These are phyloP conservation scores for Phoronis australis DNA, from an alignment of 2,888 invertebrate species.

Conservation along the genomic window DNA sequence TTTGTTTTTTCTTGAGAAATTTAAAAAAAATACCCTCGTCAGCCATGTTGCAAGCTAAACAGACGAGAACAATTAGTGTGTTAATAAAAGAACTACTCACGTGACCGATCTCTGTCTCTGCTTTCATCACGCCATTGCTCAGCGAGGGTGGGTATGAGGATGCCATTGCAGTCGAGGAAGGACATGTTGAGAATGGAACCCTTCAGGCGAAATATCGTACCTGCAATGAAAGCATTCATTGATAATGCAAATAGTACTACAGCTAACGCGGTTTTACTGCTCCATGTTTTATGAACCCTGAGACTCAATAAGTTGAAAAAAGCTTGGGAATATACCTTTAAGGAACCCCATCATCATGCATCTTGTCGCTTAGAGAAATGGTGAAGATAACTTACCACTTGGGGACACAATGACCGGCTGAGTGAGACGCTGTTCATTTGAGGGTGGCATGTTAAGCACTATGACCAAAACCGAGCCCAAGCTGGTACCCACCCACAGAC, in stretches of 20 bases:
- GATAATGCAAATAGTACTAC: too few species aligned
- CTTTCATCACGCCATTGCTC: constrained; percentile 90
- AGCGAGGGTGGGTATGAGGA: constrained; percentile 80
- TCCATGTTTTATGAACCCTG: too few species aligned
- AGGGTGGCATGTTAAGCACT: constrained; percentile 63
- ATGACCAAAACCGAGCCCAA: constrained; percentile 92
- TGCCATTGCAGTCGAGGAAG: constrained; percentile 92
- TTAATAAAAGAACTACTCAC: too few species aligned
- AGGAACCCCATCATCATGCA: neutral
- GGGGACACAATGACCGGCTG: constrained; percentile 71
- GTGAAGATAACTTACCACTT: constrained; percentile 63
- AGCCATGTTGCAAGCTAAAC: too few species aligned
- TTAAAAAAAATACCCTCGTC: too few species aligned
- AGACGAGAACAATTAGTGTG: too few species aligned
- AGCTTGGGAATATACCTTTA: neutral
- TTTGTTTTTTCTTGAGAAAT: too few species aligned
- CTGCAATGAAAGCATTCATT: too few species aligned
- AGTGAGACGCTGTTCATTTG: constrained; percentile 38
- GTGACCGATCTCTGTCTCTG: constrained; percentile 7
- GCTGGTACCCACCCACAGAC: constrained; percentile 96
- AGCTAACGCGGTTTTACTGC: too few species aligned
- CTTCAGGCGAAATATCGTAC: constrained; percentile 92
- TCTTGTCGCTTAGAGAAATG: neutral
- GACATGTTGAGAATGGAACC: constrained; percentile 91
- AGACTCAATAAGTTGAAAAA: neutral